phyloP scores from a whole-genome alignment of 1,140 invertebrate genomes.

The Lanistes nyassanus region DNA sequence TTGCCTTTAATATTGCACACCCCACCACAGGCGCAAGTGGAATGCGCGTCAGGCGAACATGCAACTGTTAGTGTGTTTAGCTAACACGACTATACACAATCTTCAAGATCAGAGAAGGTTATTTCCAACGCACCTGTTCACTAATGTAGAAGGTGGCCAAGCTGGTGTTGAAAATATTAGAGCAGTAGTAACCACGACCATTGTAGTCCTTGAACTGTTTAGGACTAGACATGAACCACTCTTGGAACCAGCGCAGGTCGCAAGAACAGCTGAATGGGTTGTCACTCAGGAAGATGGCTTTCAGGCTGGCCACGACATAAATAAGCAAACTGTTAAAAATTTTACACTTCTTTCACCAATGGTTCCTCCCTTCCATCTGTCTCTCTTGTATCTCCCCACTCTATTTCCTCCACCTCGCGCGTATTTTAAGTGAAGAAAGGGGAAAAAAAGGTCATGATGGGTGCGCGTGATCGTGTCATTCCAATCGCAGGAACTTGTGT shows the following conservation, averaged over 20 bases:
- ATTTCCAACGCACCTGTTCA: not conserved
- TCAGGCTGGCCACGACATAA: not conserved
- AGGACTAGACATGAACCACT: not conserved
- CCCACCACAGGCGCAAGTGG: not conserved
- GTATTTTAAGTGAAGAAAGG: not conserved
- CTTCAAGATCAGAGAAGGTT: not conserved
- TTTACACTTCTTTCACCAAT: not conserved
- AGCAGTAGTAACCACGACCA: not conserved
- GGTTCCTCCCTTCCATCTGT: too few relatives aligned
- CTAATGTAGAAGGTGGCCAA: not conserved
- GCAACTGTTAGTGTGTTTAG: not conserved
- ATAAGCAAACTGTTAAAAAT: not conserved
- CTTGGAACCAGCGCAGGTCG: not conserved
- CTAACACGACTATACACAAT: not conserved
- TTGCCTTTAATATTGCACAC: not conserved
- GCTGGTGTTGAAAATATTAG: not conserved
- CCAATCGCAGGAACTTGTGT: too few relatives aligned
- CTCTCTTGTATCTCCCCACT: too few relatives aligned
- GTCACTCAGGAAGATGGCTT: constrained; percentile 1
- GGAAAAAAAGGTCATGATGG: not conserved
- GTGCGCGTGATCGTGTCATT: not conserved
- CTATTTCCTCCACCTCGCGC: too few relatives aligned
- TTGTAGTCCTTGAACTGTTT: not conserved
- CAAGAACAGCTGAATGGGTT: constrained; percentile 9
- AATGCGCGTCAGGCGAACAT: not conserved